A percentile compares a stretch with the other conserved stretches of the same genome.
These are phyloP conservation scores for Anas bahamensis DNA, from an alignment of 2,797 vertebrate genomes.

Conservation along the genomic window DNA sequence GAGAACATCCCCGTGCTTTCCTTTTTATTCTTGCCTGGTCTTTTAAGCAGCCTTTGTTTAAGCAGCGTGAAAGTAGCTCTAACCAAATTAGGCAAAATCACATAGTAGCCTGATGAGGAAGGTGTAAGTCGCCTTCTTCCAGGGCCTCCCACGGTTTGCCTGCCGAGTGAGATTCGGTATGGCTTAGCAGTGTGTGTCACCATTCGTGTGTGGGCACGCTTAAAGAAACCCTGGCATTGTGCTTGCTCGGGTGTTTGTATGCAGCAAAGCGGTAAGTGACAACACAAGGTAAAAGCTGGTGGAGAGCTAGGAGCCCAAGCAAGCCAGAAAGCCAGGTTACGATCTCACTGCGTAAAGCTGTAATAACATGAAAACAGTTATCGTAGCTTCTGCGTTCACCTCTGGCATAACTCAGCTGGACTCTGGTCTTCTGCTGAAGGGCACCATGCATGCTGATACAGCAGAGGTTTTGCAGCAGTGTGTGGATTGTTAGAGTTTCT, in stretches of 20 bases:
- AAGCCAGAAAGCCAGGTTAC: neutral
- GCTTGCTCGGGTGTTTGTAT: neutral
- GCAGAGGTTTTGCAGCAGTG: neutral
- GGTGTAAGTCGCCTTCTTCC: neutral
- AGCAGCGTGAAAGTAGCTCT: neutral
- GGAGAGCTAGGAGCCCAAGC: neutral
- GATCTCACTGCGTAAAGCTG: neutral
- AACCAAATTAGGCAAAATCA: conserved; percentile 10
- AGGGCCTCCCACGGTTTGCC: neutral
- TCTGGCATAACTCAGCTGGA: neutral
- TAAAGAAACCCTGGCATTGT: neutral
- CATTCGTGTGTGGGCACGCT: fast-evolving
- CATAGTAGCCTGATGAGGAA: neutral
- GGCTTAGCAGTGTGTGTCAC: neutral
- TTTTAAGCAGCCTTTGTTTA: conserved; percentile 6
- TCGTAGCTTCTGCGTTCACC: neutral
- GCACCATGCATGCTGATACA: neutral
- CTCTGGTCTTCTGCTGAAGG: neutral
- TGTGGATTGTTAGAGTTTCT: neutral
- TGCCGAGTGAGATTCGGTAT: neutral
- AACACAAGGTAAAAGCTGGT: neutral
- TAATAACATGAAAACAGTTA: neutral
- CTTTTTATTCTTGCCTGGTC: neutral
- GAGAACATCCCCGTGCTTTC: neutral
- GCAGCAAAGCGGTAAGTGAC: neutral